Base-by-base conservation (phyloP, 1,140 invertebrate species). In the Druon quercuslanigerum region DNA sequence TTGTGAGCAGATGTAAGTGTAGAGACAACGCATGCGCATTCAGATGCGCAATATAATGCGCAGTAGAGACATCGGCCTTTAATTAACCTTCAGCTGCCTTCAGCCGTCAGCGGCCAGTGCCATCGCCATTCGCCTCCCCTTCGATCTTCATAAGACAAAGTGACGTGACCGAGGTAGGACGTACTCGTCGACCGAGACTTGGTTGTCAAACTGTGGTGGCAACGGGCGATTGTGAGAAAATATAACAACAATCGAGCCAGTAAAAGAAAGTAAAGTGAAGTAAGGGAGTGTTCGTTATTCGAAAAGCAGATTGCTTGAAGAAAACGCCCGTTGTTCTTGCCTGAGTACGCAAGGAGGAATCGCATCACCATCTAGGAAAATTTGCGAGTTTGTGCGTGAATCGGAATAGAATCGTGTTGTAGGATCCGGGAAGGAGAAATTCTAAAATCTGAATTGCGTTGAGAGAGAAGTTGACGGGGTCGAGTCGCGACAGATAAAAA, bases 401-500 rank as follows among this genome's bases (percentile, higher is more conserved):
- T 74, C 19, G 73, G 71, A 54, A 72, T 51, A 50, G n/a, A 50
- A 71, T 74, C 76, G 72, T 71, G 51, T 51, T 76, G 71, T 70
- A 52, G 16, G 57, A 71, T 71, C 13, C 9, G 4, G 17, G 51
- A 40, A 16, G 40, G 52, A 17, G 52, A 13, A 33, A 71, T 8
- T 56, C 70, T 71, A 11, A 33, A 71, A 13, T 56, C 72, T 71
- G 46, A 75, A 71, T 66, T 54, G 74, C 50, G 12, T 73, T 13
- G 19, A 78, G 50, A 25, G 51, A 52, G 46, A 20, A 70, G 51
- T 73, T 50, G 52, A 33, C 72, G 40, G 71, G 40, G 71, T 77
- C 54, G 50, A 77, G 54, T 75, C 52, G 73, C 66, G 71, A 50
- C 75, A 72, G 20, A 78, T 52, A 74, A 72, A 51, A 46, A 76